Base-by-base conservation (phyloP, 2,797 vertebrate species). In the Crax fasciolata region DNA sequence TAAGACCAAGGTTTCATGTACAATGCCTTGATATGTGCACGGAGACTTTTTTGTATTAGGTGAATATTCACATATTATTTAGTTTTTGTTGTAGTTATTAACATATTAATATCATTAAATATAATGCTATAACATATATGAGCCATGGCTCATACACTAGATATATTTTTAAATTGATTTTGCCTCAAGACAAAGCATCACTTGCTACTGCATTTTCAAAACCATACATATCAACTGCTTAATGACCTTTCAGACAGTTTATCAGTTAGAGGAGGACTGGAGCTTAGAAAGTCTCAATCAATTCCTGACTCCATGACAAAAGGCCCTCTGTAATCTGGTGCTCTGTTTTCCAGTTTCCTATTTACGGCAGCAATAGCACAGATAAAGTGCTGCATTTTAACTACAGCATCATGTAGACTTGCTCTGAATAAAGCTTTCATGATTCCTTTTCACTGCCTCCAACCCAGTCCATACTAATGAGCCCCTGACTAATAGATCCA, bases 391-490 rank as follows among this genome's bases (percentile, higher is more conserved):
- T 88, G 76, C 63, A 74, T 90, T 90, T 93, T 84, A 93, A 91
- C 32, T 43, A 90, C 52, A 91, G 59, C 18, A 76, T 73, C 66
- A 39, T 13, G 41, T 43, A 86, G 79, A 84, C 43, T 78, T 25
- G 32, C 63, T 73, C 59, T 65, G 55, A 96, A 52, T 49, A 90
- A 93, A 84, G 76, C 87, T 84, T 91, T 93, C 62, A 67, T 27
- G 44, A 70, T 46, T 10, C 59, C 20, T 25, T 94, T 87, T 84
- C 51, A 86, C 73, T 35, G 41, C 27, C 28, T 93, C 70, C 51
- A 89, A 20, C n/a, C 30, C 66, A 91, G 84, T 76, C 79, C 70
- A 84, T 71, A 84, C 49, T 93, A 94, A 92, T 67, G 46, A 94
- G 44, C 17, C 38, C 74, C 24, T 54, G 28, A 79, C 38, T 79